Evolutionary conservation across 2,797 vertebrate species (phyloP).

Genomic region (Anguilla anguilla): DNA sequence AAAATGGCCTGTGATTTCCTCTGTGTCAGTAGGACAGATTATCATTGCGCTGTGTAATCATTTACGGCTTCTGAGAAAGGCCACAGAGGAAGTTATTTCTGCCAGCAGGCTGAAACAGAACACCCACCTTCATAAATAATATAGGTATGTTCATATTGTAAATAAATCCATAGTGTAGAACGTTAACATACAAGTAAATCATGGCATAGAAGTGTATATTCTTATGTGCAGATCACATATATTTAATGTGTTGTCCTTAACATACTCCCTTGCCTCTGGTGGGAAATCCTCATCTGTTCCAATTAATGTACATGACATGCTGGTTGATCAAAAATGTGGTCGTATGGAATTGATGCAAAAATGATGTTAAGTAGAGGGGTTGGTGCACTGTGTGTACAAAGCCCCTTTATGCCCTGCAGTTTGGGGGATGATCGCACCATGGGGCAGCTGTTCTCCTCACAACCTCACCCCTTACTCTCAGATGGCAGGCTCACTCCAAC

Average conservation of each 20-base stretch:
- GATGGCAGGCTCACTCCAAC: background rate
- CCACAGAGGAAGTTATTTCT: background rate
- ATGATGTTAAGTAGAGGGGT: slow-evolving; percentile 11
- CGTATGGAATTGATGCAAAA: slow-evolving; percentile 22
- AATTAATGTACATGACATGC: background rate
- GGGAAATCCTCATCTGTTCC: slow-evolving; percentile 12
- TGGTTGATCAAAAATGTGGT: background rate
- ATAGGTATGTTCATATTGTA: background rate
- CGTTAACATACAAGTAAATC: background rate
- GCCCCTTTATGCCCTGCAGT: background rate
- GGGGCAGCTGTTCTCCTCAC: slow-evolving; percentile 13
- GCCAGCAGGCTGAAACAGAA: background rate
- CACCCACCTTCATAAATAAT: background rate
- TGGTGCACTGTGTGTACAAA: slow-evolving; percentile 12
- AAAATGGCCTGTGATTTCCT: background rate
- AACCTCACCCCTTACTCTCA: slow-evolving; percentile 11
- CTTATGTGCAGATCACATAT: background rate
- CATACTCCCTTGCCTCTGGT: background rate
- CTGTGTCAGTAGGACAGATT: background rate
- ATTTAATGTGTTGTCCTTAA: background rate
- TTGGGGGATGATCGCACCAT: slow-evolving; percentile 7
- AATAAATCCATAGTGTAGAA: background rate
- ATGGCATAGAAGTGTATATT: background rate
- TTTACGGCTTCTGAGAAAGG: background rate
- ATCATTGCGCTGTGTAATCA: background rate